A percentile compares a stretch with the other conserved stretches of the same genome.
phyloP scores from a whole-genome alignment of 2,113 vertebrate genomes.

The Pedionomus torquatus region DNA sequence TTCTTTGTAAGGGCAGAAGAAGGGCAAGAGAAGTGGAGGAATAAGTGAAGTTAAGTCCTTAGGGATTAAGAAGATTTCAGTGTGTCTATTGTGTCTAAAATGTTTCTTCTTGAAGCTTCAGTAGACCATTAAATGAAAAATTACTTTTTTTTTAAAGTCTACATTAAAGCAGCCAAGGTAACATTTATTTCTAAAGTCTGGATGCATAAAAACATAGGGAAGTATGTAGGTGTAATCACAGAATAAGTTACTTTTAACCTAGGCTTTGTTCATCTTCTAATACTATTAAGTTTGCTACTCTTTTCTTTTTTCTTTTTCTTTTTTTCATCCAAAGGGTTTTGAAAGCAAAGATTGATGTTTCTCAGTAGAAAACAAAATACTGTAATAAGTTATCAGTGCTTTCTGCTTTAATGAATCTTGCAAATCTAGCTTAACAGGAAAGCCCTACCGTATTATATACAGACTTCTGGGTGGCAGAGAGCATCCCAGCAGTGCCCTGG shows the following conservation, averaged over 20 bases:
- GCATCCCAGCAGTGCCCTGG: background rate
- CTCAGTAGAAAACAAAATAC: background rate
- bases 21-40: background rate
- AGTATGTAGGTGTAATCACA: background rate
- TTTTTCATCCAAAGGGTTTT: background rate
- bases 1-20: background rate
- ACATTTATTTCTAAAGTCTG: background rate
- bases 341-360: background rate
- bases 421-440: background rate
- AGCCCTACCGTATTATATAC: background rate
- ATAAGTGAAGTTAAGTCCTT: background rate
- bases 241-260: background rate
- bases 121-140: background rate
- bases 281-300: background rate
- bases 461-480: background rate
- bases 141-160: background rate
- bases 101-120: background rate
- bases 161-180: background rate
- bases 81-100: background rate
- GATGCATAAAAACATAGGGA: background rate
- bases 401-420: background rate
- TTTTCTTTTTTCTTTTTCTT: background rate
- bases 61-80: background rate
- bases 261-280: background rate
- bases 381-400: background rate